phyloP scores from a whole-genome alignment of 2,113 vertebrate species.

The Bos indicus region DNA sequence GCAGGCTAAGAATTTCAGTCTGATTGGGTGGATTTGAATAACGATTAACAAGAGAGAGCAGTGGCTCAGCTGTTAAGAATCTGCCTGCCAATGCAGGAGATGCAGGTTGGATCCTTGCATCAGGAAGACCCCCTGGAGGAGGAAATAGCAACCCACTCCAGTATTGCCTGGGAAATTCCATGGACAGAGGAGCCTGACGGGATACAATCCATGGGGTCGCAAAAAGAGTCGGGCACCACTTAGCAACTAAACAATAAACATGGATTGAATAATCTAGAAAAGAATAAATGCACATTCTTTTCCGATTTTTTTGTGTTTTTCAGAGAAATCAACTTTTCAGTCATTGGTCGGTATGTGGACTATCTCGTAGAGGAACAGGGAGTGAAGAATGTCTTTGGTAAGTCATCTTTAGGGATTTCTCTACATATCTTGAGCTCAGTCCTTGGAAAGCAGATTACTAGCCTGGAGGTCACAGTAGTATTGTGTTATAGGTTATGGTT shows the following conservation, averaged over 20 bases:
- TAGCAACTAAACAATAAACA: background rate
- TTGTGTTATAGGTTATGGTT: background rate
- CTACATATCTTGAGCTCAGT: background rate
- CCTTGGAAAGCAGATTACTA: background rate
- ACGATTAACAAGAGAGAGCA: background rate
- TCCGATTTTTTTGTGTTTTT: conserved; percentile 58
- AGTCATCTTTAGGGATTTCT: conserved; percentile 66
- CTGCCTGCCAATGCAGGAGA: background rate
- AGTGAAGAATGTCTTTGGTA: conserved; percentile 91
- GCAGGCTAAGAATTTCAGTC: background rate
- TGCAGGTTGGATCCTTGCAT: background rate
- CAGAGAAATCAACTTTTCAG: conserved; percentile 88
- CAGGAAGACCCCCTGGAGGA: background rate
- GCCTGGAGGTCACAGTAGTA: background rate
- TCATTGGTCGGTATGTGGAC: conserved; percentile 90
- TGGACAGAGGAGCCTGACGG: background rate
- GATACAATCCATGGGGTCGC: background rate
- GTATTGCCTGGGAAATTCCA: background rate
- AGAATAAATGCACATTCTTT: background rate
- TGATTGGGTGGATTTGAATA: background rate
- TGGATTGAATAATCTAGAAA: background rate
- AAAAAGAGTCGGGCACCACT: background rate
- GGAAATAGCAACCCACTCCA: background rate
- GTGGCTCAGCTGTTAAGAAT: background rate
- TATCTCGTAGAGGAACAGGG: conserved; percentile 88